Evolutionary conservation across 2,113 vertebrate genomes (phyloP).

Genomic region (Pithys albifrons): DNA sequence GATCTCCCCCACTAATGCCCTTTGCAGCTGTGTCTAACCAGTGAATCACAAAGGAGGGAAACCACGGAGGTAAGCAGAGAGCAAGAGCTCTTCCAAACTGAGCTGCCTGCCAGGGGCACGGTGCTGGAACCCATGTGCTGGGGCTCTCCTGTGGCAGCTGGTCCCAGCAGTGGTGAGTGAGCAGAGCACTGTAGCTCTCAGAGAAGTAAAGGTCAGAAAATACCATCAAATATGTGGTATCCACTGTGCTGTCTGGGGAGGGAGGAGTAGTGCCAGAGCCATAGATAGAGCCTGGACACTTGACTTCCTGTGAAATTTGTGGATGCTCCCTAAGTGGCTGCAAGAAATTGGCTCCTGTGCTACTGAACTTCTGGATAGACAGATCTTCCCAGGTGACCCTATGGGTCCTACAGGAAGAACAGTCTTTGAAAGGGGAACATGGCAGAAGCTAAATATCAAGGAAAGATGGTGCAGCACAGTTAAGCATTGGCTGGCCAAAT

Average conservation of each 20-base stretch:
- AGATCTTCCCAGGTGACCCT: not conserved
- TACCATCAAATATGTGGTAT: not conserved
- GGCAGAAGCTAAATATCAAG: not conserved
- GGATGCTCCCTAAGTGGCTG: not conserved
- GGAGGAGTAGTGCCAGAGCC: not conserved
- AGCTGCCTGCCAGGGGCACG: fast-evolving
- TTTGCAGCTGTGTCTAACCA: conserved; percentile 7
- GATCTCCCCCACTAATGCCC: conserved; percentile 23
- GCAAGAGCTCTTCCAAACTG: not conserved
- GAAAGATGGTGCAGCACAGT: not conserved
- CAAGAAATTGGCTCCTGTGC: not conserved
- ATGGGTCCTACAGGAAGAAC: not conserved
- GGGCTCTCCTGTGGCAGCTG: fast-evolving
- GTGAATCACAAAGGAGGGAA: not conserved
- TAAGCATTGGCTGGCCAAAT: not conserved
- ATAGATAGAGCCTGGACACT: not conserved
- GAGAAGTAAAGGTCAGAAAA: not conserved
- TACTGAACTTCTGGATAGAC: not conserved
- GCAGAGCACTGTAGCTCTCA: fast-evolving
- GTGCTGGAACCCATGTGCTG: fast-evolving
- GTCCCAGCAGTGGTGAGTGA: fast-evolving
- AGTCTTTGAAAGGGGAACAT: not conserved
- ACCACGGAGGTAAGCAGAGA: not conserved
- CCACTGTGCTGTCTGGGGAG: not conserved
- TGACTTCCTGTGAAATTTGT: not conserved